Evolutionary conservation across 2,113 vertebrate genomes (phyloP).

Genomic region (Leptodactylus fuscus): DNA sequence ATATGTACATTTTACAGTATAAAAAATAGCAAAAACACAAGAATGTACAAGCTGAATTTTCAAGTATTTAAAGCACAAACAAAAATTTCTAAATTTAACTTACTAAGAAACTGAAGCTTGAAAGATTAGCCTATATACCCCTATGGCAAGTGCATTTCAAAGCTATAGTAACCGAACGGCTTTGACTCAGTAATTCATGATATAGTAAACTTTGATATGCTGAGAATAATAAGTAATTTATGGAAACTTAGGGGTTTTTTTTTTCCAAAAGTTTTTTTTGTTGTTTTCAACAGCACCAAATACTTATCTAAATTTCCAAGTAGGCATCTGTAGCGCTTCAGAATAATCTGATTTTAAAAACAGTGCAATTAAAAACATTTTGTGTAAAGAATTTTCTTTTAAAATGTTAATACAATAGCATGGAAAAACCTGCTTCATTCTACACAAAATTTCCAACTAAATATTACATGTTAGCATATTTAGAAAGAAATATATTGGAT

Average conservation of each 20-base stretch:
- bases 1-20: conserved; percentile 90
- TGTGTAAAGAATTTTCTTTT: conserved; percentile 71
- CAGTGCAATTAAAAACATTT: conserved; percentile 76
- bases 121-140: conserved; percentile 69
- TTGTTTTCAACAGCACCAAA: conserved; percentile 58
- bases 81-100: conserved; percentile 62
- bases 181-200: conserved; percentile 69
- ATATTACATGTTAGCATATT: conserved; percentile 80
- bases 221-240: not conserved
- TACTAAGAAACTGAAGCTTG: conserved; percentile 72
- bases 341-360: conserved; percentile 72
- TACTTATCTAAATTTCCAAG: conserved; percentile 47
- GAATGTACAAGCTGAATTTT: conserved; percentile 86
- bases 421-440: conserved; percentile 65
- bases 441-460: conserved; percentile 73
- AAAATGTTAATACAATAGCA: conserved; percentile 74
- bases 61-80: conserved; percentile 80
- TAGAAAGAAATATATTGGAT: conserved; percentile 77
- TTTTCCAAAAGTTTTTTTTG: conserved; percentile 51
- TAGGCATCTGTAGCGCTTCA: conserved; percentile 63
- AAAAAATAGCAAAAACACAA: conserved; percentile 86
- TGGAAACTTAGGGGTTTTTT: not conserved
- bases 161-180: conserved; percentile 70
- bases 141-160: conserved; percentile 71
- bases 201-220: conserved; percentile 71